Evolutionary conservation across 1,140 invertebrate species (phyloP).

Genomic region (Lerema accius): DNA sequence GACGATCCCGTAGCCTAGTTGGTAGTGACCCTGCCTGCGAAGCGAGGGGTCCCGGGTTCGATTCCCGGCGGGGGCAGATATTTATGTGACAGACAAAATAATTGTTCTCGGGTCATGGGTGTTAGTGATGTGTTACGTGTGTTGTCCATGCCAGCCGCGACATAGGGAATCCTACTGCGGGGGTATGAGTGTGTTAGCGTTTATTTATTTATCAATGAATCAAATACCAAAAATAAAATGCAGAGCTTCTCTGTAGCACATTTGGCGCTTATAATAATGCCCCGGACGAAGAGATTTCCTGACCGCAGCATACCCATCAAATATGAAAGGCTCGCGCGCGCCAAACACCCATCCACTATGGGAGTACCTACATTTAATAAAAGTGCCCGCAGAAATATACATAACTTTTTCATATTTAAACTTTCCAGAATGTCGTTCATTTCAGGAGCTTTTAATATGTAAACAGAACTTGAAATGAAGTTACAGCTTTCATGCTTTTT

Average conservation of each 20-base stretch:
- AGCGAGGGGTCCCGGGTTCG: too few species aligned
- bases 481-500: constrained; percentile 1
- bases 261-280: constrained; percentile 12
- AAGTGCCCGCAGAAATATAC: constrained; percentile 23
- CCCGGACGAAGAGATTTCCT: constrained; percentile 1
- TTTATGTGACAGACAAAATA: too few species aligned
- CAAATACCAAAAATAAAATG: neutral
- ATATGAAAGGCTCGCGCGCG: constrained; percentile 33
- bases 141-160: too few species aligned
- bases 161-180: too few species aligned
- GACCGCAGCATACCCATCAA: constrained; percentile 34
- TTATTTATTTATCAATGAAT: neutral
- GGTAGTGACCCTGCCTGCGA: too few species aligned
- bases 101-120: too few species aligned
- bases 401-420: constrained; percentile 28
- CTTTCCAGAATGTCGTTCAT: constrained; percentile 24
- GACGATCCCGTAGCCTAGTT: too few species aligned
- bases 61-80: too few species aligned
- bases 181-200: too few species aligned
- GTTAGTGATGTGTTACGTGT: too few species aligned
- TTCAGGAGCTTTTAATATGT: constrained; percentile 23
- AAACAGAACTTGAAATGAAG: constrained; percentile 19
- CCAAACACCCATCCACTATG: constrained; percentile 34
- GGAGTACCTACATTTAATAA: constrained; percentile 39
- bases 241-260: neutral